These are phyloP conservation scores for Sinopyrophorus schimmeli DNA, from an alignment of 2,888 invertebrate species.

Conservation along the genomic window DNA sequence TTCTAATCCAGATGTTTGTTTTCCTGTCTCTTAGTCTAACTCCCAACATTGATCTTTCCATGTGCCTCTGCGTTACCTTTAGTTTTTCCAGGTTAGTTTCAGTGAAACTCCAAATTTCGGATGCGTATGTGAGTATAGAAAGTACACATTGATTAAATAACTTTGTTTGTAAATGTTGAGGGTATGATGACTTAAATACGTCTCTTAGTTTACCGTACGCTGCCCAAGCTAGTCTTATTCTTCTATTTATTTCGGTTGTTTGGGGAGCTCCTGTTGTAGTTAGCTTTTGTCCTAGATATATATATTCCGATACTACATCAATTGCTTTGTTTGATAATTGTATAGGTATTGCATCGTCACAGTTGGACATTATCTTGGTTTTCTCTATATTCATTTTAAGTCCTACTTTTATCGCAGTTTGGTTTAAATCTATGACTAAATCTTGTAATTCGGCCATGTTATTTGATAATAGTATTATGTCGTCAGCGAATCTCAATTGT, in stretches of 20 bases:
- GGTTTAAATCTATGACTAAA: neutral
- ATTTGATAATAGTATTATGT: conserved; percentile 1
- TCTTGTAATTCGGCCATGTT: neutral
- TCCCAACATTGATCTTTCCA: too few relatives aligned
- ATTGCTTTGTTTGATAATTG: neutral
- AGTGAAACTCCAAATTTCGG: conserved; percentile 4
- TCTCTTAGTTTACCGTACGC: neutral
- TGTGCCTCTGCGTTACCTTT: too few relatives aligned
- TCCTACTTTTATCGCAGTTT: neutral
- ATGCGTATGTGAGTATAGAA: neutral
- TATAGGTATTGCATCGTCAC: conserved; percentile 1
- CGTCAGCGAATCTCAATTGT: neutral
- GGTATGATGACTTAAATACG: neutral
- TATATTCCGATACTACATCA: conserved; percentile 1
- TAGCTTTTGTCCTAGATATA: conserved; percentile 2
- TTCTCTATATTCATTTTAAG: neutral
- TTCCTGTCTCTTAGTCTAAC: too few relatives aligned
- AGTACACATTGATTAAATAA: conserved; percentile 4
- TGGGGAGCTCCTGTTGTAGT: neutral
- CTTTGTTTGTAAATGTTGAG: conserved; percentile 2
- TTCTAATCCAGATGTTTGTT: too few relatives aligned
- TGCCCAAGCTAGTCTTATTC: conserved; percentile 4
- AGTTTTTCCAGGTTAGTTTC: too few relatives aligned
- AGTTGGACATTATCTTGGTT: neutral
- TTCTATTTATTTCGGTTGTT: conserved; percentile 1